phyloP scores from a whole-genome alignment of 2,888 invertebrate species.

The Synanthedon vespiformis region DNA sequence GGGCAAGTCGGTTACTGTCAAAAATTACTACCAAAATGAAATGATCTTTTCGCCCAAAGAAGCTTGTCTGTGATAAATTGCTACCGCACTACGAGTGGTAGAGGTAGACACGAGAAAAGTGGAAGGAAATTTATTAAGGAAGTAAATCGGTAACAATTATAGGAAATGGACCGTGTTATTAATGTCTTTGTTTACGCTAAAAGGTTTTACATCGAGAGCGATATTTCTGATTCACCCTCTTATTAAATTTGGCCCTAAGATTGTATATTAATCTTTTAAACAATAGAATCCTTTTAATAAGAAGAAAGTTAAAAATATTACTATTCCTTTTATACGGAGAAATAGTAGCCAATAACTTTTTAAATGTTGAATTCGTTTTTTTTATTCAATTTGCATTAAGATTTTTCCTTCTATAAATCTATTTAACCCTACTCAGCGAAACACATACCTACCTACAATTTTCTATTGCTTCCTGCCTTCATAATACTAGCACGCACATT shows the following conservation, averaged over 20 bases:
- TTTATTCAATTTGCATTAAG: too few relatives aligned
- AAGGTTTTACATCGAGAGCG: neutral
- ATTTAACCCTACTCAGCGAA: too few relatives aligned
- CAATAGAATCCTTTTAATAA: too few relatives aligned
- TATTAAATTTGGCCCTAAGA: too few relatives aligned
- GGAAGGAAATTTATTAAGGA: slow-evolving; percentile 13
- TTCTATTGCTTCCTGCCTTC: too few relatives aligned
- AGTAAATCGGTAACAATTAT: slow-evolving; percentile 15
- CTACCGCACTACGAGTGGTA: slow-evolving; percentile 1
- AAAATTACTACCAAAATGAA: neutral
- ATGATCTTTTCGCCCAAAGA: neutral
- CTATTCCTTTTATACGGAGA: too few relatives aligned
- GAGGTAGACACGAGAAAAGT: slow-evolving; percentile 4
- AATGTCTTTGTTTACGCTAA: slow-evolving; percentile 19
- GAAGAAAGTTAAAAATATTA: too few relatives aligned
- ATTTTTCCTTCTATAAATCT: too few relatives aligned
- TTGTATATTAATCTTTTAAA: too few relatives aligned
- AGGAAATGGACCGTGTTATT: slow-evolving; percentile 16
- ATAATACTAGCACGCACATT: neutral
- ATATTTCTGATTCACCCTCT: neutral
- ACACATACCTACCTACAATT: too few relatives aligned
- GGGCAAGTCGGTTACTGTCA: neutral
- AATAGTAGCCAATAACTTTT: too few relatives aligned
- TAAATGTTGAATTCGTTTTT: too few relatives aligned
- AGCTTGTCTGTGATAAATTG: neutral